Base-by-base conservation (phyloP, 2,113 vertebrate species). In the Planiliza haematocheilus region DNA sequence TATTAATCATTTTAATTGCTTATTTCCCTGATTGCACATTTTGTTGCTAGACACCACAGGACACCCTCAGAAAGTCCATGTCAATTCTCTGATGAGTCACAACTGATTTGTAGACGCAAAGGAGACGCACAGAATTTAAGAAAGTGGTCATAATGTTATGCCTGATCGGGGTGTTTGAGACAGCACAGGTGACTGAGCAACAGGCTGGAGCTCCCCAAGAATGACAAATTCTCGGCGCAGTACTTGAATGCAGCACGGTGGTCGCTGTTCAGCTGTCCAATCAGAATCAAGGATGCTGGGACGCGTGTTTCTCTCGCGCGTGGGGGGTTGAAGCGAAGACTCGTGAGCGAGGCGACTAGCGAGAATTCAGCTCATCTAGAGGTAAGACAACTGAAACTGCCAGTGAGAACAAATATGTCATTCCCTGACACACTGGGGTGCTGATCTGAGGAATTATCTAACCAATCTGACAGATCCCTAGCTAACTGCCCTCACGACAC, bases 321-420 rank as follows among this genome's bases (percentile, higher is more conserved):
- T 85, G 66, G 48, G 24, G 38, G 70, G 64, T 58, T 30, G 80
- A 59, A 79, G 82, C 55, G 37, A 68, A 73, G 68, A 84, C 86
- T 85, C 83, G 79, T 86, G 87, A 88, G 76, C 56, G 67, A 81
- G 36, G 81, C 84, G 64, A 71, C 73, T 53, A 62, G 73, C 77
- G 50, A 50, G 50, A 52, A 61, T 56, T 84, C 80, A 34, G 61
- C 77, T 78, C 74, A 63, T 64, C 17, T 10, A 14, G 63, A 86
- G 90, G 90, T 91, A 81, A 83, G 86, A 42, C 1, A 30, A 20
- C 16, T 11, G 2, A 56, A 37, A 50, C 56, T 17, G 30, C n/a
- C 11, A 38, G 12, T 24, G 2, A 18, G 16, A 60, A 4, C 34
- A 38, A 5, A 52, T 39, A 6, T 56, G 8, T 49, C 3, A n/a